Percentiles rank a stretch among this genome's conserved stretches.
Conservation (phyloP, 2,797 vertebrate species). For the Coracias cyanogaster region DNA sequence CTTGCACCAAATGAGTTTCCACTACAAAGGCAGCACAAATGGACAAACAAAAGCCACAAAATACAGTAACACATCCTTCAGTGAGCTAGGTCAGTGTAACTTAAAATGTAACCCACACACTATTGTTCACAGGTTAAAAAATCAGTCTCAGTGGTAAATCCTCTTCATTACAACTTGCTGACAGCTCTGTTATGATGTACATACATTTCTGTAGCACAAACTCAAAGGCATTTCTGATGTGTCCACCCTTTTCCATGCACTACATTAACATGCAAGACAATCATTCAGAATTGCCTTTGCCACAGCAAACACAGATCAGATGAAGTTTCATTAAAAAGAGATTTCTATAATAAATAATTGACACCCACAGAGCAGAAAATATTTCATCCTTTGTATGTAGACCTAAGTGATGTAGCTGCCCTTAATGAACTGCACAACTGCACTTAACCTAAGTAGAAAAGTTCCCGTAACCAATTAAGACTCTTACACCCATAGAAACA, state of each 20-base stretch:
- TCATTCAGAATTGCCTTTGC: not conserved
- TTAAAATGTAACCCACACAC: not conserved
- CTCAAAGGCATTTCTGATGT: not conserved
- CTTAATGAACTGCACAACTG: not conserved
- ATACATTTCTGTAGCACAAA: not conserved
- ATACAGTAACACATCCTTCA: not conserved
- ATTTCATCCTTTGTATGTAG: not conserved
- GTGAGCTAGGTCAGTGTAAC: not conserved
- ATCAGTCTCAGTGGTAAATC: not conserved
- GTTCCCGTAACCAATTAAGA: not conserved
- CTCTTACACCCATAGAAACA: not conserved
- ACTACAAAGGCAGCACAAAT: not conserved
- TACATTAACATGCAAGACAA: not conserved
- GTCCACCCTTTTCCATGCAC: not conserved
- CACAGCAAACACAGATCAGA: not conserved
- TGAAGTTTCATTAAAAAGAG: not conserved
- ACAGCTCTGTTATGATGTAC: not conserved
- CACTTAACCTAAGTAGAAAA: not conserved
- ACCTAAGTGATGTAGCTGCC: not conserved
- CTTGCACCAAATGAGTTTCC: constrained; percentile 27
- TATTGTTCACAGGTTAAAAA: not conserved
- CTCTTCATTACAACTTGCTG: not conserved
- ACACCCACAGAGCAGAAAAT: not conserved
- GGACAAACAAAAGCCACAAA: not conserved
- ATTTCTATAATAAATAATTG: not conserved